Percentiles rank a stretch among this genome's conserved stretches.
Conservation (phyloP, 1,140 invertebrate genomes). For the Chironomus tepperi region DNA sequence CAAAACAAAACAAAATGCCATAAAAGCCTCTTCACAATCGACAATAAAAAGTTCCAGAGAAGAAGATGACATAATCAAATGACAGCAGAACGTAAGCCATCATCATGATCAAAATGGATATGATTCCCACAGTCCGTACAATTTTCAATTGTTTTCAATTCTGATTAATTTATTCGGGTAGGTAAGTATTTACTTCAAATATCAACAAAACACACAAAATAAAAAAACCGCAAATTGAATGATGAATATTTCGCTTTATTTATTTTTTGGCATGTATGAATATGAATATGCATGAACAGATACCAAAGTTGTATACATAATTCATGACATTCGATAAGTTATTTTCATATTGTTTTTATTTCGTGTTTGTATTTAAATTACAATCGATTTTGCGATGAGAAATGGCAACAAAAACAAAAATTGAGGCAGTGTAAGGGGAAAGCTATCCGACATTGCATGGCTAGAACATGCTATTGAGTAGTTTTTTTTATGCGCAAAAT, state of each 20-base stretch:
- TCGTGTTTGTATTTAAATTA: neutral
- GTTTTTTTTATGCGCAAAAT: too few relatives aligned
- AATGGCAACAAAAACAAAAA: too few relatives aligned
- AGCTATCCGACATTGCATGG: too few relatives aligned
- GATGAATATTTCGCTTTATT: neutral
- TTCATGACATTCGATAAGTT: neutral
- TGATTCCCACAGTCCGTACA: neutral
- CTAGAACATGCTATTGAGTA: too few relatives aligned
- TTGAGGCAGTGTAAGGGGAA: too few relatives aligned
- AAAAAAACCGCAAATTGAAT: neutral
- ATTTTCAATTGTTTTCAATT: constrained; percentile 9
- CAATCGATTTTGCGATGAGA: constrained; percentile 12
- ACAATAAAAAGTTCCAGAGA: neutral
- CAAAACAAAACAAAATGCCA: too few relatives aligned
- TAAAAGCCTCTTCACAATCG: too few relatives aligned
- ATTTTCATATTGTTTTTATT: neutral
- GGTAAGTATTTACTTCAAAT: neutral
- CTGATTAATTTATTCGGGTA: neutral
- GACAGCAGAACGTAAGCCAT: neutral
- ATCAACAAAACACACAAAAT: neutral
- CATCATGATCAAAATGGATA: neutral
- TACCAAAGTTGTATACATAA: too few relatives aligned
- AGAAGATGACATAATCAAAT: neutral
- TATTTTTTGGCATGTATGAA: too few relatives aligned
- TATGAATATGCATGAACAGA: too few relatives aligned